Base-by-base conservation (phyloP, 2,113 vertebrate species). In the Lophotis ruficrista region DNA sequence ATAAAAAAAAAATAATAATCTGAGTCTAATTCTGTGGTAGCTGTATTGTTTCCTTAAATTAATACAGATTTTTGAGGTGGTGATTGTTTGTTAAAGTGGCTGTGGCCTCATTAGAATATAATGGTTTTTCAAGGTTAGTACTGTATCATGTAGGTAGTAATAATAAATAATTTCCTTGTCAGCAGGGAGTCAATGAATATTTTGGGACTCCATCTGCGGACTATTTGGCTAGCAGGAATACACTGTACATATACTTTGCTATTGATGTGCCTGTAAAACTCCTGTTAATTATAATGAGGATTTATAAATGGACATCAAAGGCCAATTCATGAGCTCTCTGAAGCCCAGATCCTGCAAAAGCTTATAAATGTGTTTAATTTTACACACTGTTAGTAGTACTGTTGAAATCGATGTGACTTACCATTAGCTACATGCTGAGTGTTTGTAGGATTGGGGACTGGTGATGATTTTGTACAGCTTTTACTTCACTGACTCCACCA, bases 111-210 rank as follows among this genome's bases (percentile, higher is more conserved):
- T 96, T 96, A 96, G 78, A 96, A 73, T 91, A 94, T 91, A 97
- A 96, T 95, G 78, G 83, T 70, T 91, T 97, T 97, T 96, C 96
- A 97, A 97, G 96, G 95, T 97, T 96, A 97, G 89, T 83, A 93
- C 66, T 95, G 93, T 87, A 96, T 96, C 93, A 94, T 90, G 94
- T 96, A 96, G 95, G 96, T 97, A 96, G 90, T 87, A 96, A 96
- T 90, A 97, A 97, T 97, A 97, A 97, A 97, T 97, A 97, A 97
- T 97, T 96, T 96, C 41, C 84, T 94, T 96, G 92, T 91, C 96
- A 97, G 94, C 94, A 90, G 95, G 96, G 90, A 95, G 95, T 96
- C 96, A 96, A 97, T 97, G 94, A 96, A 96, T 95, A 97, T 96
- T 97, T 96, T 96, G 96, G 94, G 95, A 97, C 87, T 96, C 95